Evolutionary conservation across 2,888 invertebrate genomes (phyloP).

Genomic region (Zhuqinia jingwanae): DNA sequence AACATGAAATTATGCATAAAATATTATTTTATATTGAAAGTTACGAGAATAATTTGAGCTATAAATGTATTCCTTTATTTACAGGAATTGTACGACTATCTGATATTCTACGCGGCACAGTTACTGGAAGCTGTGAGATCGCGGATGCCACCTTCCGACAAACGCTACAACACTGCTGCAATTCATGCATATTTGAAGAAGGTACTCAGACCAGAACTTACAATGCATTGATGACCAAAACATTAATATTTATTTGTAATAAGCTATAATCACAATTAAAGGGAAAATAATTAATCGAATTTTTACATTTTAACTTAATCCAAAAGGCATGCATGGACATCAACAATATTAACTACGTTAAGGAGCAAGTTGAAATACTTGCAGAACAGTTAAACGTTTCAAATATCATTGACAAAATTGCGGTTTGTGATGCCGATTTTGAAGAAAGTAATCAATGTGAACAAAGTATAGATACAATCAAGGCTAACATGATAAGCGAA

Average conservation of each 20-base stretch:
- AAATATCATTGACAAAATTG: constrained; percentile 35
- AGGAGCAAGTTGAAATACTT: constrained; percentile 55
- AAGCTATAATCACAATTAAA: too few species aligned
- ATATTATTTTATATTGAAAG: background rate
- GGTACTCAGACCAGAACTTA: background rate
- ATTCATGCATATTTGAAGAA: constrained; percentile 20
- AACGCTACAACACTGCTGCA: background rate
- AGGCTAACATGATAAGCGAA: constrained; percentile 43
- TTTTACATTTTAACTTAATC: background rate
- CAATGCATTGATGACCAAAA: background rate
- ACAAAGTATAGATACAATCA: constrained; percentile 35
- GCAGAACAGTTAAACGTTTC: constrained; percentile 47
- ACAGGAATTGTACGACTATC: constrained; percentile 65
- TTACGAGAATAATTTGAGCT: too few species aligned
- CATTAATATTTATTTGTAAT: background rate
- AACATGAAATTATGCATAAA: too few species aligned
- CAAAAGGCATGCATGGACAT: constrained; percentile 46
- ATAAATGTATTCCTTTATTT: background rate
- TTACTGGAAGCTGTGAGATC: background rate
- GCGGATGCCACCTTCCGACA: background rate
- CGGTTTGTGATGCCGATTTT: too few species aligned
- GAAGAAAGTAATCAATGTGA: constrained; percentile 14
- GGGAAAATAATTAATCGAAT: background rate
- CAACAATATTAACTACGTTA: constrained; percentile 71
- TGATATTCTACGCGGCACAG: constrained; percentile 63